Conservation (phyloP, 2,113 vertebrate genomes). For the Crypturellus undulatus region DNA sequence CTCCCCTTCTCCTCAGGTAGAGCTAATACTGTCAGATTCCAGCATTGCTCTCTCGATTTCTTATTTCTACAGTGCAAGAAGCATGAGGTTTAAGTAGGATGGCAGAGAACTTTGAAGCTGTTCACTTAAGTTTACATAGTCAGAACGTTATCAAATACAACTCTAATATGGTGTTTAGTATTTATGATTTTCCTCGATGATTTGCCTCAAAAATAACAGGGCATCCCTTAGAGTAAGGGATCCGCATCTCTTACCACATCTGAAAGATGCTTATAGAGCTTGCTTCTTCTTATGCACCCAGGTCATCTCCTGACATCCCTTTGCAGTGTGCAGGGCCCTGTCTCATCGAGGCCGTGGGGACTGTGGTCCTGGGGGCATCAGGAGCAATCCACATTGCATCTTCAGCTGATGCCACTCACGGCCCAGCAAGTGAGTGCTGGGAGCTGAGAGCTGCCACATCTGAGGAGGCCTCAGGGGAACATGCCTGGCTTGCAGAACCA, state of each 20-base stretch:
- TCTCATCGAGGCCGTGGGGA: background rate
- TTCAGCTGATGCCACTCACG: fast-evolving
- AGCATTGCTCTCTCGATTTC: background rate
- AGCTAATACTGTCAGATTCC: background rate
- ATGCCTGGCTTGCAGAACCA: background rate
- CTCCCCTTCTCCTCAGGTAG: background rate
- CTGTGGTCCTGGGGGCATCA: fast-evolving
- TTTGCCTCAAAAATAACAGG: background rate
- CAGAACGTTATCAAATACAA: background rate
- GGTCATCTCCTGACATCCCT: fast-evolving
- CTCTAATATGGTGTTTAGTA: background rate
- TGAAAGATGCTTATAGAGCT: background rate
- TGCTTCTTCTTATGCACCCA: background rate
- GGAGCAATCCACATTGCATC: fast-evolving
- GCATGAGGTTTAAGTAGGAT: background rate
- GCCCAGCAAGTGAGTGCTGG: fast-evolving
- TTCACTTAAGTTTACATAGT: background rate
- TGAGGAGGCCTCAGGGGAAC: background rate
- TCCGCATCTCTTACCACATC: background rate
- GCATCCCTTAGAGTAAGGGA: background rate
- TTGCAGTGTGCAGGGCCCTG: background rate
- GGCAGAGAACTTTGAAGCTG: background rate
- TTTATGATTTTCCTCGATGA: background rate
- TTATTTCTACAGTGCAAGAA: background rate
- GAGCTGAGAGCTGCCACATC: background rate